Evolutionary conservation across 1,140 invertebrate genomes (phyloP).

Genomic region (Drosophila yakuba): DNA sequence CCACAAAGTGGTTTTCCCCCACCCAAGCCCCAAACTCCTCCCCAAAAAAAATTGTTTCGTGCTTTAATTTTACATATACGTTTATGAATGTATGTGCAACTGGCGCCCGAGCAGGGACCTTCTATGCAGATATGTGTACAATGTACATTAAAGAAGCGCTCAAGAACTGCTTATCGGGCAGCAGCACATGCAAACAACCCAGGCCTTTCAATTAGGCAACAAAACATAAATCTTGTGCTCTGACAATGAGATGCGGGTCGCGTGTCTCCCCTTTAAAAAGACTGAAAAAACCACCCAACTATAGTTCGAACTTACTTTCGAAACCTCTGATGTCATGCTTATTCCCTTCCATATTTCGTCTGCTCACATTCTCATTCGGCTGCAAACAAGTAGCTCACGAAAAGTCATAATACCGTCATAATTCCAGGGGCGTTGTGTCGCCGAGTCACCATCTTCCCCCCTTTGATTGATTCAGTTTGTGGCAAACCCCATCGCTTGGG

Average conservation of each 20-base stretch:
- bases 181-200: constrained; percentile 23
- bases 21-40: neutral
- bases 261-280: constrained; percentile 20
- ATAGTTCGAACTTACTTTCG: constrained; percentile 11
- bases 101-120: constrained; percentile 21
- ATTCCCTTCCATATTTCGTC: constrained; percentile 2
- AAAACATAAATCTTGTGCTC: constrained; percentile 39
- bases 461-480: constrained; percentile 8
- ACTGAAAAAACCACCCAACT: neutral
- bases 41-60: constrained; percentile 8
- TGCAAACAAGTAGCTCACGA: constrained; percentile 28
- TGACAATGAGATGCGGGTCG: constrained; percentile 44
- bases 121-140: constrained; percentile 2
- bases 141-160: constrained; percentile 6
- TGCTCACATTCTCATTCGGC: constrained; percentile 6
- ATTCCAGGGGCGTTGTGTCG: neutral
- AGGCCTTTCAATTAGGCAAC: constrained; percentile 66
- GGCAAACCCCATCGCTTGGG: constrained; percentile 9
- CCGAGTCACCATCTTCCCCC: neutral
- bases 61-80: constrained; percentile 1
- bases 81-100: too few species aligned
- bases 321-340: constrained; percentile 34
- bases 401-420: constrained; percentile 11
- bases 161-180: constrained; percentile 51
- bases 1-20: constrained; percentile 24